A percentile compares a stretch with the other conserved stretches of the same genome.
Evolutionary conservation across 2,797 vertebrate genomes (phyloP).

Genomic region (Pseudochirops cupreus): DNA sequence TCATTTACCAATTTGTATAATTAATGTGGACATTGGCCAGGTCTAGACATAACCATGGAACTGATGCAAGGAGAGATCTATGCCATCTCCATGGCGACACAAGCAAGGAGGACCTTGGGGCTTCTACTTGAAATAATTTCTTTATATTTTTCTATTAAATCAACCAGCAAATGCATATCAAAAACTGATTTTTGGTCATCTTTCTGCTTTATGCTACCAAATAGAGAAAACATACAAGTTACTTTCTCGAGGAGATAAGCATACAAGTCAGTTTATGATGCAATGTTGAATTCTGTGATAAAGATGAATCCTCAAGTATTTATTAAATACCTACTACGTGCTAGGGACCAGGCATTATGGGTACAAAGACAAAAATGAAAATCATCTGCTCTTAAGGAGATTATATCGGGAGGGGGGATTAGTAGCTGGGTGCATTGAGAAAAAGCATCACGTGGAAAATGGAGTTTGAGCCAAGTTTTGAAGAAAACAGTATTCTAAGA

Average conservation of each 20-base stretch:
- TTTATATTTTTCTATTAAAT: not conserved
- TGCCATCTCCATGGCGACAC: not conserved
- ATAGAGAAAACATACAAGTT: not conserved
- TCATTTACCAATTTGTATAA: constrained; percentile 53
- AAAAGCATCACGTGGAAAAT: not conserved
- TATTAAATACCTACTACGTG: not conserved
- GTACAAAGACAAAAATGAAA: not conserved
- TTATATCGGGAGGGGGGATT: not conserved
- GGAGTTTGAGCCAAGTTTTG: not conserved
- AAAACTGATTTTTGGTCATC: not conserved
- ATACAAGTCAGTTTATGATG: not conserved
- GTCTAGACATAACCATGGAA: not conserved
- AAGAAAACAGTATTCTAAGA: not conserved
- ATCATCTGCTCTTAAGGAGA: not conserved
- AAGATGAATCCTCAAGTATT: not conserved
- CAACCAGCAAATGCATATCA: not conserved
- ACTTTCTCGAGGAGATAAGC: not conserved
- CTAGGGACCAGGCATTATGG: not conserved
- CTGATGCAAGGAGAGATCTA: not conserved
- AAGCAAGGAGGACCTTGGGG: not conserved
- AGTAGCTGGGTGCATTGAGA: not conserved
- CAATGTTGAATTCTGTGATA: not conserved
- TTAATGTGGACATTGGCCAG: constrained; percentile 38
- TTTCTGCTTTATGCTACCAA: not conserved
- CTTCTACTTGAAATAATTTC: not conserved